Evolutionary conservation across 2,888 invertebrate species (phyloP), one percentile per base, ranked within the genome.

Genomic region (Tiphia femorata): DNA sequence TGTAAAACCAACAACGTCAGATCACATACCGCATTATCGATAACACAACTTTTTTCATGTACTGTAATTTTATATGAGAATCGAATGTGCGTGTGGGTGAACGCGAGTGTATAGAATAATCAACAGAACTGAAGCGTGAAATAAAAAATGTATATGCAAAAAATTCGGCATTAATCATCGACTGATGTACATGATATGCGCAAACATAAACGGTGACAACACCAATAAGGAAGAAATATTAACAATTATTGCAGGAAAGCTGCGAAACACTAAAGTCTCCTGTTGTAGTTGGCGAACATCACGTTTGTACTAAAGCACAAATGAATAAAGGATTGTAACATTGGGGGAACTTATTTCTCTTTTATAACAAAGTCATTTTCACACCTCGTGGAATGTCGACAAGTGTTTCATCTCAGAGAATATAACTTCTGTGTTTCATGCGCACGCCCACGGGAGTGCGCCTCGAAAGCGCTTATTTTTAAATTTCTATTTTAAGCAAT

Each of bases 261-360:
- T 40, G 17, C 21, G 16, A 8, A 10, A 30, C 20, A 25, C 19
- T 23, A 29, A 58, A 57, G 37, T 68, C 59, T 67, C 59, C 53
- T 69, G 64, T 71, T 71, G 59, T 65, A 63, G 65, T 51, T 51
- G 58, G 68, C 49, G 58, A 43, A 53, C 55, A 54, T 65, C 68
- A 73, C 66, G 67, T 76, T 76, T 75, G 71, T 77, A 77, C 70
- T 72, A 73, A 74, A 76, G 75, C 77, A 79, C 72, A 75, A 77
- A 72, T 69, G 67, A 79, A 78, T 78, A 79, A 78, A 79, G 54
- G 52, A 75, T 72, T 77, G 65, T 76, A 76, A 63, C 56, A 52
- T 64, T 61, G 47, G 49, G 29, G 37, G 29, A 19, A 17, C 2
- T 7, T 17, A 5, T 37, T 16, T 19, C 16, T 4, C 17, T 37